Conservation (phyloP, 1,140 invertebrate genomes). For the Aethina tumida region DNA sequence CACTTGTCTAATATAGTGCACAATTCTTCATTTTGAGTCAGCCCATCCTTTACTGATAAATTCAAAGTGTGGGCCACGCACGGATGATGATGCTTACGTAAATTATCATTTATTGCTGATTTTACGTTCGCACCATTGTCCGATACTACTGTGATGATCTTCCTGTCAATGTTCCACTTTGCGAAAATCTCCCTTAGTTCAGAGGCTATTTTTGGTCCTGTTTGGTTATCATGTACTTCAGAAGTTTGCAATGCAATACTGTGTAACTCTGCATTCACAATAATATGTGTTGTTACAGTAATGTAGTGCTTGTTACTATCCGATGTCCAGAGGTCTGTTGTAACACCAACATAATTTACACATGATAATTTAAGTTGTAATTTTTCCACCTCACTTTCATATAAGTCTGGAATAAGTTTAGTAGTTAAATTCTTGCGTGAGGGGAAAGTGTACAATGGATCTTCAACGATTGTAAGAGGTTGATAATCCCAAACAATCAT, state of each 20-base stretch:
- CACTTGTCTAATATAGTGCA: constrained; percentile 9
- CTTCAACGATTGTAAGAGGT: constrained; percentile 5
- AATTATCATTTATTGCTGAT: constrained; percentile 7
- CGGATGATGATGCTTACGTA: constrained; percentile 36
- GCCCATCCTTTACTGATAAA: constrained; percentile 8
- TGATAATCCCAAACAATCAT: no score
- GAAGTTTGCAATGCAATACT: constrained; percentile 6
- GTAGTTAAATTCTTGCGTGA: neutral
- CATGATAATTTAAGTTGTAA: no score
- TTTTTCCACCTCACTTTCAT: no score
- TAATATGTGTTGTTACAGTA: constrained; percentile 15
- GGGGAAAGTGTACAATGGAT: constrained; percentile 4
- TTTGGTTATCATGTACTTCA: constrained; percentile 10
- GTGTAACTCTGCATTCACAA: constrained; percentile 6
- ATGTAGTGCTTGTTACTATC: constrained; percentile 12
- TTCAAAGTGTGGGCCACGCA: constrained; percentile 28
- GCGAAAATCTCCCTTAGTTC: neutral
- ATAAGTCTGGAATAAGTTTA: neutral
- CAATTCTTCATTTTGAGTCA: constrained; percentile 8
- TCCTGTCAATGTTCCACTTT: constrained; percentile 1
- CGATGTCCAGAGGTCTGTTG: constrained; percentile 17
- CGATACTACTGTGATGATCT: constrained; percentile 10
- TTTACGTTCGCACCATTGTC: constrained; percentile 13
- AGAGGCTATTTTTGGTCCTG: constrained; percentile 6
- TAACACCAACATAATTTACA: constrained; percentile 8